Evolutionary conservation across 2,113 vertebrate species (phyloP), one percentile per base, ranked within the genome.

Genomic region (Chinchilla lanigera): DNA sequence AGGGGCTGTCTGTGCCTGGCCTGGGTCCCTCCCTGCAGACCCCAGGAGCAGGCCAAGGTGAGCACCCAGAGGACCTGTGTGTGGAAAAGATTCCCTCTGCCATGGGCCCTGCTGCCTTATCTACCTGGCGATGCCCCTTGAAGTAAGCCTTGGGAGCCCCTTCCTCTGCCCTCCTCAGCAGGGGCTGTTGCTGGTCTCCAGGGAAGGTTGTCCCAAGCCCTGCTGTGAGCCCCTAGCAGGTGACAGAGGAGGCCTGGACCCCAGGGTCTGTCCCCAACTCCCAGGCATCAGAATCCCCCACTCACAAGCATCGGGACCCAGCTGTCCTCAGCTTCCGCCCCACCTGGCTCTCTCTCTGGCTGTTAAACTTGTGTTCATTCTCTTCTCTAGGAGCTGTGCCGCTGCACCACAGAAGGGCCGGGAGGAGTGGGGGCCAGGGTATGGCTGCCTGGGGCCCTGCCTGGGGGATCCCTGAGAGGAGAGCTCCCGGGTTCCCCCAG

Each of bases 31-130:
- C 44, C 58, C n/a, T 4, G 28, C 12, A 19, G 78, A n/a, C 30
- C n/a, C 61, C 10, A 38, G 35, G 14, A 56, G 19, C 14, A 2
- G 65, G 71, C 5, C 47, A 50, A 16, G 14, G 28, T 47, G 14
- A 78, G 44, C 0, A 5, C 28, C 44, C 73, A 30, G 41, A 19
- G 28, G 14, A 50, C 1, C 13, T 50, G 44, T 10, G 3, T 0
- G 17, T 30, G 4, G 61, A 13, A 13, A 60, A 5, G 41, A n/a
- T 56, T 1, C 11, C 10, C 4, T 58, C 38, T 86, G 24, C 81
- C 8, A 0, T 7, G 6, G 38, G 54, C 5, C 67, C n/a, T 20
- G 77, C 5, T 10, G 11, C 0, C 6, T 3, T 0, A 1, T 16
- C 54, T n/a, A 11, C 1, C 38, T 1, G 11, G 7, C 17, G n/a